Conservation (phyloP, 2,113 vertebrate genomes). For the Irena cyanogastra region DNA sequence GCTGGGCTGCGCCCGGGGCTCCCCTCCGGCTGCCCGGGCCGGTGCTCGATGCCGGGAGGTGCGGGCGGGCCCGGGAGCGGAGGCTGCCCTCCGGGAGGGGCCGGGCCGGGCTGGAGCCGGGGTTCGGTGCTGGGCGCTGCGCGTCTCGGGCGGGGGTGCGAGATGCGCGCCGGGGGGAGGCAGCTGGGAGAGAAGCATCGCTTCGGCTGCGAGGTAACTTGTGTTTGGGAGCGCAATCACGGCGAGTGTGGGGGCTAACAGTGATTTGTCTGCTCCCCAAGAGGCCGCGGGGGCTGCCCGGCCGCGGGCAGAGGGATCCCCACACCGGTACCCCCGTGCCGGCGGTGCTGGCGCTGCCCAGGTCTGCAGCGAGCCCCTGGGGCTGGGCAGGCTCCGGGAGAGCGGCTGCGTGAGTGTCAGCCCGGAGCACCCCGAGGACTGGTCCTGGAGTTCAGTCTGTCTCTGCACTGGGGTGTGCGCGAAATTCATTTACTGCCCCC, state of each 20-base stretch:
- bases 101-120: background rate
- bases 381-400: background rate
- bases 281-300: background rate
- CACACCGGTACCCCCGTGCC: background rate
- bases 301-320: background rate
- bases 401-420: rapidly evolving
- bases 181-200: background rate
- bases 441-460: background rate
- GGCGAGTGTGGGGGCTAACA: background rate
- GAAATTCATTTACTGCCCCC: background rate
- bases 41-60: background rate
- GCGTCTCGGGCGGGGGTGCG: background rate
- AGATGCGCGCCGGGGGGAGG: background rate
- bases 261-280: background rate
- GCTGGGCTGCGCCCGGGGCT: background rate
- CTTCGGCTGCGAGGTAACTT: background rate
- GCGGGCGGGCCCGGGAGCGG: background rate
- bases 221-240: background rate
- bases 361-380: background rate
- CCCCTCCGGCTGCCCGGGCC: background rate
- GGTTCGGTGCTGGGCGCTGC: background rate
- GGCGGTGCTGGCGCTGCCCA: background rate
- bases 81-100: background rate
- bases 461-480: rapidly evolving
- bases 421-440: rapidly evolving